Percentiles rank a stretch among this genome's conserved stretches.
These are phyloP conservation scores for Penaeus chinensis DNA, from an alignment of 1,140 invertebrate genomes.

Conservation along the genomic window DNA sequence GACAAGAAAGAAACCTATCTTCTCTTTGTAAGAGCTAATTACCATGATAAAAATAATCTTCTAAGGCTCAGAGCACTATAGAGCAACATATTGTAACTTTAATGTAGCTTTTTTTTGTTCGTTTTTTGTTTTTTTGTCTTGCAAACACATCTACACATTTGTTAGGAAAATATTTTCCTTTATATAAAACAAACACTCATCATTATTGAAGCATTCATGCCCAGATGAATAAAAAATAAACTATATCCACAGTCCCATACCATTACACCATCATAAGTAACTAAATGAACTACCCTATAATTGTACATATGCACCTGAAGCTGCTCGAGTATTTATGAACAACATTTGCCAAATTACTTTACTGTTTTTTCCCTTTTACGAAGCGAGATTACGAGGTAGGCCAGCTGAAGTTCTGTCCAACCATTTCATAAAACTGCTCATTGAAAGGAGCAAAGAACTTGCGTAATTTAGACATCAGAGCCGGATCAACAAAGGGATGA, in stretches of 20 bases:
- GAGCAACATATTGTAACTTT: too few species aligned
- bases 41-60: too few species aligned
- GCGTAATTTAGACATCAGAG: constrained; percentile 79
- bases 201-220: too few species aligned
- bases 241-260: constrained; percentile 35
- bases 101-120: too few species aligned
- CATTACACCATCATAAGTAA: constrained; percentile 42
- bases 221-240: constrained; percentile 17
- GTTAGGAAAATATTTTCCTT: constrained; percentile 18
- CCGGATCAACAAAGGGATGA: constrained; percentile 84
- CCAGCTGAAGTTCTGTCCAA: constrained; percentile 91
- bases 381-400: constrained; percentile 64
- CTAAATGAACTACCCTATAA: constrained; percentile 15
- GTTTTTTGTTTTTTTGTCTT: background rate
- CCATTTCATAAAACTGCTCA: constrained; percentile 89
- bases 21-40: too few species aligned
- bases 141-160: constrained; percentile 21
- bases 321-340: constrained; percentile 4
- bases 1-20: too few species aligned
- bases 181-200: constrained; percentile 1
- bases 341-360: background rate
- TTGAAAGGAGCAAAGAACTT: constrained; percentile 94
- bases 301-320: constrained; percentile 25
- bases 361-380: background rate
- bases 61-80: too few species aligned